A percentile compares a stretch with the other conserved stretches of the same genome.
Evolutionary conservation across 2,888 invertebrate species (phyloP).

Genomic region (Sturmia bella): DNA sequence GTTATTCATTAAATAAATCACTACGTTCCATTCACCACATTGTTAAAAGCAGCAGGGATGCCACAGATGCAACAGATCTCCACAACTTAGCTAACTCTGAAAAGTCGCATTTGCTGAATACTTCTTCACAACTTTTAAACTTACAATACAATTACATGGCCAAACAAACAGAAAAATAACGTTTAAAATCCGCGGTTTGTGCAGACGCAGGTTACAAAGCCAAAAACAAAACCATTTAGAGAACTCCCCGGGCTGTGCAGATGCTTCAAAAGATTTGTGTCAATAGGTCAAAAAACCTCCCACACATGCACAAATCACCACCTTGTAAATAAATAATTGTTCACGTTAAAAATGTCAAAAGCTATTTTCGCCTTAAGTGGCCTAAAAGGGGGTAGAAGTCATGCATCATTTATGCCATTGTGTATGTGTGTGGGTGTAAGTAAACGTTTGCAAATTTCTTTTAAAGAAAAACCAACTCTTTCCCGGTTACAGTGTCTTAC

Average conservation of each 20-base stretch:
- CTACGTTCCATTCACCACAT: too few species aligned
- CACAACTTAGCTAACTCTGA: too few species aligned
- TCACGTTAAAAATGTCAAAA: constrained; percentile 38
- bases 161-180: too few species aligned
- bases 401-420: neutral
- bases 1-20: too few species aligned
- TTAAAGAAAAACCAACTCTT: constrained; percentile 11
- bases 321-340: neutral
- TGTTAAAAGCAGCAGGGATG: too few species aligned
- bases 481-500: neutral
- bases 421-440: neutral
- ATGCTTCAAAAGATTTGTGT: constrained; percentile 31
- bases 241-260: constrained; percentile 3
- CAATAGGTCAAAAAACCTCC: constrained; percentile 38
- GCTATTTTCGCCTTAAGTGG: constrained; percentile 29
- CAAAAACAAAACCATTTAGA: neutral
- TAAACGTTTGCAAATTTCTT: neutral
- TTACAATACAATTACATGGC: too few species aligned
- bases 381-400: neutral
- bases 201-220: too few species aligned
- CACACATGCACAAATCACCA: constrained; percentile 3
- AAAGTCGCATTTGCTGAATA: too few species aligned
- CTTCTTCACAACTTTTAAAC: too few species aligned
- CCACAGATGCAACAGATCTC: too few species aligned
- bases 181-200: too few species aligned